Percentiles rank a stretch among this genome's conserved stretches.
These are phyloP conservation scores for Psilanteris sp. DNA, from an alignment of 1,140 invertebrate species.

Conservation along the genomic window DNA sequence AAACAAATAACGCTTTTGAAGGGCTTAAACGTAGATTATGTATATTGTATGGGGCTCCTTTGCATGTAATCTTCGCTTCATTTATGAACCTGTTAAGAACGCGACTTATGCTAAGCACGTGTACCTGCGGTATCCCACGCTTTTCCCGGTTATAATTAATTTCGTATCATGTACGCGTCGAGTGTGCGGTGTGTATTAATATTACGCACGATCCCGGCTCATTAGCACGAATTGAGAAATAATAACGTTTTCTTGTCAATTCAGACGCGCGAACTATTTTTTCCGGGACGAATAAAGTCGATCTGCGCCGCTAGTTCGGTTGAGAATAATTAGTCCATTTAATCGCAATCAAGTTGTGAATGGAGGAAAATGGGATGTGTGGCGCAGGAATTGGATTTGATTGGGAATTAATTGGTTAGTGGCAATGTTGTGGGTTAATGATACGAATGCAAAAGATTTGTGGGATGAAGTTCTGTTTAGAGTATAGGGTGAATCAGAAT, in stretches of 20 bases:
- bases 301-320: too few species aligned
- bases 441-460: too few species aligned
- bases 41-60: constrained; percentile 31
- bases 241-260: constrained; percentile 4
- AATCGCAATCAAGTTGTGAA: too few species aligned
- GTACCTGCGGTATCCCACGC: constrained; percentile 38
- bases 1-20: constrained; percentile 23
- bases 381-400: too few species aligned
- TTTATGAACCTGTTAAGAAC: constrained; percentile 42
- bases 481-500: too few species aligned
- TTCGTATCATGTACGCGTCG: constrained; percentile 34
- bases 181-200: constrained; percentile 35
- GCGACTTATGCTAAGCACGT: constrained; percentile 51
- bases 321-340: too few species aligned
- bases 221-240: constrained; percentile 26
- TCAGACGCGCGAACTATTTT: constrained; percentile 4
- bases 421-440: too few species aligned
- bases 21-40: constrained; percentile 44
- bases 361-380: too few species aligned
- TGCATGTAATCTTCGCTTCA: constrained; percentile 39
- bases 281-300: too few species aligned
- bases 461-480: too few species aligned
- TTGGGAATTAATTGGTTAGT: too few species aligned
- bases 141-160: constrained; percentile 44
- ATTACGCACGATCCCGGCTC: constrained; percentile 21